A percentile compares a stretch with the other conserved stretches of the same genome.
phyloP scores from a whole-genome alignment of 1,140 invertebrate genomes.

The Popillia japonica region DNA sequence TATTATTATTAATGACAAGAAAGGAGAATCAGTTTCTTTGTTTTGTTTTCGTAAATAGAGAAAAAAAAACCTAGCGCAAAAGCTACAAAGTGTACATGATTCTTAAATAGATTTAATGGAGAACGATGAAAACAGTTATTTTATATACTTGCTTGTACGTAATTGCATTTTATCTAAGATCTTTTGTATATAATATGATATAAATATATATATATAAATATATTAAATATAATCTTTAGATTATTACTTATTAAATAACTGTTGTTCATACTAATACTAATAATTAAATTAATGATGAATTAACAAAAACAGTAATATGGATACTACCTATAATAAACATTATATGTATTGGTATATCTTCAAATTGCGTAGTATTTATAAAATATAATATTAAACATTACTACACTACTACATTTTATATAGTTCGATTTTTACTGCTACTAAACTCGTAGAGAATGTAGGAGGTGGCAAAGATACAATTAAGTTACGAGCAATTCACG shows the following conservation, averaged over 20 bases:
- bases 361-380: not conserved
- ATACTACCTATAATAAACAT: slow-evolving; percentile 16
- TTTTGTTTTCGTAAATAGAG: slow-evolving; percentile 10
- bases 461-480: no score
- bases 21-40: not conserved
- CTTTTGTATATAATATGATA: slow-evolving; percentile 52
- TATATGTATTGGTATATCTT: not conserved
- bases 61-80: slow-evolving; percentile 47
- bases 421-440: slow-evolving; percentile 23
- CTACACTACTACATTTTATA: slow-evolving; percentile 16
- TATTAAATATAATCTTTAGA: slow-evolving; percentile 42
- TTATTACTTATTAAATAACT: not conserved
- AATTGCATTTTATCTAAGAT: slow-evolving; percentile 58
- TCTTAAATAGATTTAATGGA: slow-evolving; percentile 55
- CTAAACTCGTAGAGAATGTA: no score
- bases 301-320: not conserved
- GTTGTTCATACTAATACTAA: not conserved
- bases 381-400: not conserved
- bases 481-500: not conserved
- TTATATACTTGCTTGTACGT: slow-evolving; percentile 61
- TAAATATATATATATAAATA: slow-evolving; percentile 42
- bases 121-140: slow-evolving; percentile 55
- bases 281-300: not conserved
- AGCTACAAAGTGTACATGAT: slow-evolving; percentile 61
- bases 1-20: not conserved